Conservation (phyloP, 1,140 invertebrate species). For the Condylostylus longicornis region DNA sequence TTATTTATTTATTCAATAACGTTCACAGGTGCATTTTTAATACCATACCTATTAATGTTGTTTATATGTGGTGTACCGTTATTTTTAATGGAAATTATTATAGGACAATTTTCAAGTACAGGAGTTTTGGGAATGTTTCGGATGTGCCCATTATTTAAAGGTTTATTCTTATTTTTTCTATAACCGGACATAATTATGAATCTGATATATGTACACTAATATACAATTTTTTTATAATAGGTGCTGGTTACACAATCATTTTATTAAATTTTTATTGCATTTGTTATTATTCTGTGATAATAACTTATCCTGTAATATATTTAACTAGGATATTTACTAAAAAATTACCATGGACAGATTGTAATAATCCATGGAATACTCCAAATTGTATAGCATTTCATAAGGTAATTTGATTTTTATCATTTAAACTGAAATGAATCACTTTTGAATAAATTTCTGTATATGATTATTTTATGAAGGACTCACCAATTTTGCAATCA, state of each 20-base stretch:
- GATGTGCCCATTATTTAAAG: conserved; percentile 73
- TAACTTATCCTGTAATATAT: conserved; percentile 82
- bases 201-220: too few species aligned
- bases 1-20: too few species aligned
- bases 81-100: conserved; percentile 75
- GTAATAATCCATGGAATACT: conserved; percentile 81
- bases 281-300: conserved; percentile 87
- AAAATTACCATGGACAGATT: conserved; percentile 73
- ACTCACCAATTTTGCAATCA: conserved; percentile 1
- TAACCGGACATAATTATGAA: too few species aligned
- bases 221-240: conserved; percentile 38
- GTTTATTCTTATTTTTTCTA: too few species aligned
- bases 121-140: conserved; percentile 66
- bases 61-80: conserved; percentile 70
- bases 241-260: conserved; percentile 67
- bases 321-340: conserved; percentile 49
- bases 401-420: conserved; percentile 3
- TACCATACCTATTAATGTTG: conserved; percentile 59
- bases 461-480: neutral
- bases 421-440: neutral
- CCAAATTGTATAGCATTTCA: conserved; percentile 43
- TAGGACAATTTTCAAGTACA: conserved; percentile 71
- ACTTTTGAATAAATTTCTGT: neutral
- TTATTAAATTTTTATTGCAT: conserved; percentile 78
- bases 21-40: conserved; percentile 53